Evolutionary conservation across 2,888 invertebrate species (phyloP), one percentile per base, ranked within the genome.

Genomic region (Cerastis leucographa): DNA sequence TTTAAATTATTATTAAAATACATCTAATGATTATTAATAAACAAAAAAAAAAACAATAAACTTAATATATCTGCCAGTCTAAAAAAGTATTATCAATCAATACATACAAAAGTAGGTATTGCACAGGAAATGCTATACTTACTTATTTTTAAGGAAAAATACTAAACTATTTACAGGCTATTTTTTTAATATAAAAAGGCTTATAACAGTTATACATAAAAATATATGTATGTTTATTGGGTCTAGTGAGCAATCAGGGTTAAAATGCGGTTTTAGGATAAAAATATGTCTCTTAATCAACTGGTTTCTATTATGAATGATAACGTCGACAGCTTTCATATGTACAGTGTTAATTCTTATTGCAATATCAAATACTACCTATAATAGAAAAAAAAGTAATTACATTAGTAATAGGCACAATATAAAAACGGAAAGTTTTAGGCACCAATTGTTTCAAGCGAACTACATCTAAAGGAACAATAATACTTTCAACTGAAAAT

Each of bases 361-460:
- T 83, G 79, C 81, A 80, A 84, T 83, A 79, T 75, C 81, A 85
- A 77, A 82, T 83, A 85, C 80, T 88, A 76, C 67, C 51, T 78
- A 88, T 71, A 81, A 79, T 79, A 80, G 74, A 78, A 78, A 85
- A 85, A 69, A 40, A 78, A n/a, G n/a, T n/a, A 51, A 72, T 11
- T 79, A 69, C 83, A 85, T 88, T 79, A 49, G 71, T 71, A 78
- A 67, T 83, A 87, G 78, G 82, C 78, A 80, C 70, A 78, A 78
- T 88, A 81, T 80, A 89, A 89, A 91, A 90, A 88, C 85, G 85
- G 88, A 88, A 90, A 90, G 90, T 92, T 92, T 85, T 95, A 95
- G 94, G 95, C 95, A 95, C 95, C 93, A 89, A 91, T 92, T 90
- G 87, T 92, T 92, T 89, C 85, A 92, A 95, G 95, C 95, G 86